Percentiles rank a stretch among this genome's conserved stretches.
These are phyloP conservation scores for Ciconia nigra DNA, from an alignment of 2,797 vertebrate genomes.

Conservation along the genomic window DNA sequence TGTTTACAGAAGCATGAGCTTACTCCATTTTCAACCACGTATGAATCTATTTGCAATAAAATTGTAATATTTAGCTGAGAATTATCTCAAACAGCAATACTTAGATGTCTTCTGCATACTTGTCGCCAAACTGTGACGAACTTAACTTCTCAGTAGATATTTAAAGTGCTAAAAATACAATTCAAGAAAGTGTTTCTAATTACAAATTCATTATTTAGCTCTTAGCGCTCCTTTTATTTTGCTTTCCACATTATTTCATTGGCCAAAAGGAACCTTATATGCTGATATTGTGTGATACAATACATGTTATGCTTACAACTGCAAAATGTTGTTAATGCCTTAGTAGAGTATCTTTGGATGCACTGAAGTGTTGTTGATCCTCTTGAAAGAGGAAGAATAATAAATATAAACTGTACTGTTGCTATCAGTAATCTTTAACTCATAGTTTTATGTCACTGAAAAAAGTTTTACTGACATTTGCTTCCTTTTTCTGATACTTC, in stretches of 20 bases:
- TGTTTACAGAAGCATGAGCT: not conserved
- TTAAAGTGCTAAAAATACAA: not conserved
- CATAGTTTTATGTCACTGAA: not conserved
- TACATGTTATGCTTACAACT: not conserved
- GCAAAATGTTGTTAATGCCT: not conserved
- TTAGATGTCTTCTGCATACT: not conserved
- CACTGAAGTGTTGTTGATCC: not conserved
- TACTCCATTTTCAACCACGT: not conserved
- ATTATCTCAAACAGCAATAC: not conserved
- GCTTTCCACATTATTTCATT: not conserved
- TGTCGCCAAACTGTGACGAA: not conserved
- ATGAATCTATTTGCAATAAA: not conserved
- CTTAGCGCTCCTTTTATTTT: conserved; percentile 3
- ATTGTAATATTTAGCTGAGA: not conserved
- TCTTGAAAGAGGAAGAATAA: not conserved
- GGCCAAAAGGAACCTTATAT: not conserved
- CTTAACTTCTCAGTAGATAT: not conserved
- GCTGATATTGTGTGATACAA: not conserved
- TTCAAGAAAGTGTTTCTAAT: not conserved
- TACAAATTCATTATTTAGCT: not conserved
- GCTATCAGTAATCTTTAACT: not conserved
- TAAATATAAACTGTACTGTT: not conserved
- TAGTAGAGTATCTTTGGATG: not conserved
- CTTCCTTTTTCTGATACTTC: not conserved
- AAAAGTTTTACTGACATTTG: not conserved